Evolutionary conservation across 2,888 invertebrate species (phyloP).

Genomic region (Sepiola atlantica): DNA sequence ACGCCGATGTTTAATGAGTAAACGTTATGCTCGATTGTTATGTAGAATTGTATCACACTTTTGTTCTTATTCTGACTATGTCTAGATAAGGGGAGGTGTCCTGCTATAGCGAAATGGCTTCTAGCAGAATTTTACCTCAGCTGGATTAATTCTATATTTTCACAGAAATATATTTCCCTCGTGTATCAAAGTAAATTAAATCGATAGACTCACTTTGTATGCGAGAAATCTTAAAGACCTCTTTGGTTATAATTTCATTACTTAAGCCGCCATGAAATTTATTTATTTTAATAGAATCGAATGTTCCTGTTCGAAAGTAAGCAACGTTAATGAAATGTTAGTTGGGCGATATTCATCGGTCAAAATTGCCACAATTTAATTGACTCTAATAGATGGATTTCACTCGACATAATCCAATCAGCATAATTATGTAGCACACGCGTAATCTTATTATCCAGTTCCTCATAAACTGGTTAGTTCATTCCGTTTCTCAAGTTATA

Average conservation of each 20-base stretch:
- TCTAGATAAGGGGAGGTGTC: neutral
- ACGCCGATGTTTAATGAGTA: too few relatives aligned
- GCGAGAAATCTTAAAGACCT: neutral
- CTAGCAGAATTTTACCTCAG: neutral
- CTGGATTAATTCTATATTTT: neutral
- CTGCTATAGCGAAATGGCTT: neutral
- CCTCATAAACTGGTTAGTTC: neutral
- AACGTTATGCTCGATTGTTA: too few relatives aligned
- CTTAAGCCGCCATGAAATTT: neutral
- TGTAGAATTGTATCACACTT: too few relatives aligned
- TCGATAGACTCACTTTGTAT: neutral
- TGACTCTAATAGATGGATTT: neutral
- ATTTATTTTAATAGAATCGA: neutral
- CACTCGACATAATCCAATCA: neutral
- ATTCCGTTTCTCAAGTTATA: neutral
- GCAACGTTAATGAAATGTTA: neutral
- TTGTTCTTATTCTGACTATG: too few relatives aligned
- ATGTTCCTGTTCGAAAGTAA: too few relatives aligned
- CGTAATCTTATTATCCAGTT: neutral
- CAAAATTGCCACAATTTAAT: neutral
- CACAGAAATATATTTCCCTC: neutral
- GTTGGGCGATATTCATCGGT: neutral
- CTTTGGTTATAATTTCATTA: neutral
- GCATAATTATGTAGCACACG: neutral
- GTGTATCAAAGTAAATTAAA: neutral